Percentiles rank a stretch among this genome's conserved stretches.
These are phyloP conservation scores for Nettapus auritus DNA, from an alignment of 2,113 vertebrate species.

Conservation along the genomic window DNA sequence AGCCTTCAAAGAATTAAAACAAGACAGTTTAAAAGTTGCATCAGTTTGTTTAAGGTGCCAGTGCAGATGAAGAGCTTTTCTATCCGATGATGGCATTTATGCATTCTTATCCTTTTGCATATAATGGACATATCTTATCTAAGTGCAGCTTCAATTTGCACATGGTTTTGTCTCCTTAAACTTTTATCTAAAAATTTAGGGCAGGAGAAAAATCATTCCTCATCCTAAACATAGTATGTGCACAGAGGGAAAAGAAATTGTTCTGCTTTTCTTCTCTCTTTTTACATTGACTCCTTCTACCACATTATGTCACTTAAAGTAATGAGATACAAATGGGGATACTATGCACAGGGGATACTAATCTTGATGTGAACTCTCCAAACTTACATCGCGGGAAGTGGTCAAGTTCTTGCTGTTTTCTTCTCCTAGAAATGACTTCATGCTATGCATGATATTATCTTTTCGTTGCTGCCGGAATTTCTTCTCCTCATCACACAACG, in stretches of 20 bases:
- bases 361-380: not conserved
- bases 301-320: not conserved
- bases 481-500: constrained; percentile 93
- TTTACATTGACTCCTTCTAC: not conserved
- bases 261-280: not conserved
- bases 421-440: constrained; percentile 88
- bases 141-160: not conserved
- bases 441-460: constrained; percentile 85
- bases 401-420: constrained; percentile 81
- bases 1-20: not conserved
- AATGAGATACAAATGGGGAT: not conserved
- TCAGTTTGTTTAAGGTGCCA: not conserved
- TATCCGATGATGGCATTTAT: not conserved
- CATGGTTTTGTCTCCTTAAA: not conserved
- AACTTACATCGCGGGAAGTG: constrained; percentile 85
- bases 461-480: constrained; percentile 85
- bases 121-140: too few species aligned
- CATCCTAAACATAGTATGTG: not conserved
- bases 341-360: not conserved
- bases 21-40: not conserved
- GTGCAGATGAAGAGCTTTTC: not conserved
- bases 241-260: not conserved
- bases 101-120: not conserved
- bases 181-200: not conserved
- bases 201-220: not conserved